Conservation (phyloP, 1,140 invertebrate genomes). For the Leptinotarsa defecta region DNA sequence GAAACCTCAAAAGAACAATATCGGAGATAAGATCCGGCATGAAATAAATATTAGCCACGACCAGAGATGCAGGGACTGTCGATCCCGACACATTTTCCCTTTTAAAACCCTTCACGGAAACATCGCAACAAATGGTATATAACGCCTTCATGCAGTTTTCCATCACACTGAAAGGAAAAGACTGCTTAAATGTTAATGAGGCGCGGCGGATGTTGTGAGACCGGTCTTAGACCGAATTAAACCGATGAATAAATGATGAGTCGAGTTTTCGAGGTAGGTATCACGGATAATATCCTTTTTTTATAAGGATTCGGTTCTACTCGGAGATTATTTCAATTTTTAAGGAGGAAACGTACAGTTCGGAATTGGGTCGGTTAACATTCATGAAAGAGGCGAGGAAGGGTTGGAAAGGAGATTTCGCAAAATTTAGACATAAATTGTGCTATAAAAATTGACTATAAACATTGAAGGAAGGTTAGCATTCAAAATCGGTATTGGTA, state of each 20-base stretch:
- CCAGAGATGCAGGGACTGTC: background rate
- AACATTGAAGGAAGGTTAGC: no score
- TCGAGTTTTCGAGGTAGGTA: conserved; percentile 12
- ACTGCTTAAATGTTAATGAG: conserved; percentile 39
- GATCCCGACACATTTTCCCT: conserved; percentile 13
- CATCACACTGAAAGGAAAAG: conserved; percentile 27
- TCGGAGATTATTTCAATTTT: background rate
- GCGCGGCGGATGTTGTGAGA: conserved; percentile 19
- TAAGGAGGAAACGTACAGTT: conserved; percentile 1
- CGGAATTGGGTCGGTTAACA: conserved; percentile 16
- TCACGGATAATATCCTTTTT: conserved; percentile 13
- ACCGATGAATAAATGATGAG: conserved; percentile 39
- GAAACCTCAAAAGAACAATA: no score
- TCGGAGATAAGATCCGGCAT: background rate
- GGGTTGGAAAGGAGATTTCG: background rate
- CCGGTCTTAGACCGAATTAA: conserved; percentile 35
- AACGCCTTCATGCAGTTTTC: conserved; percentile 31
- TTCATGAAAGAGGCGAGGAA: conserved; percentile 13
- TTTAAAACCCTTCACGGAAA: background rate
- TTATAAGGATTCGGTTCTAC: background rate
- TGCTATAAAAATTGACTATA: background rate
- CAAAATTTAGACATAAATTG: background rate
- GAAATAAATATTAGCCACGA: background rate
- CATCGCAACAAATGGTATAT: conserved; percentile 14
- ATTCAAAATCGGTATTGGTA: no score